Conservation (phyloP, 2,888 invertebrate species). For the Fragum fragum region DNA sequence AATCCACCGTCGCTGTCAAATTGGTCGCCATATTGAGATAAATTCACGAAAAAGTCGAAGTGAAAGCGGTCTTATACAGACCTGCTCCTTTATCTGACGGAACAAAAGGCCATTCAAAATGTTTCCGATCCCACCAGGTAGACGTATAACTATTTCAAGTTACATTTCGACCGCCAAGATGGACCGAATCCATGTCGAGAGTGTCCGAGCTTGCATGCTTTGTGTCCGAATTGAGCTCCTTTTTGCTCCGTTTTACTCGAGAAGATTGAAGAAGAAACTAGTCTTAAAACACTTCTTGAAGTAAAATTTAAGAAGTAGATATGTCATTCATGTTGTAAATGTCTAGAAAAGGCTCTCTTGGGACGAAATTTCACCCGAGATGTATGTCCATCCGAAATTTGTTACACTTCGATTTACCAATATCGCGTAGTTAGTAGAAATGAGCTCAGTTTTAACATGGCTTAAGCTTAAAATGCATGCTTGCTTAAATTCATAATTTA, state of each 20-base stretch:
- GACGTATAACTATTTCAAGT: not conserved
- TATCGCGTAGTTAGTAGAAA: no score
- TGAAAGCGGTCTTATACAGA: conserved; percentile 5
- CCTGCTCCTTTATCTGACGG: not conserved
- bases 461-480: not conserved
- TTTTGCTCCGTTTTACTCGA: no score
- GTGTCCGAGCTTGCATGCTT: not conserved
- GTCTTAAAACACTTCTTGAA: no score
- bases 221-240: not conserved
- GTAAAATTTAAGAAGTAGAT: no score
- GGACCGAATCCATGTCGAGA: not conserved
- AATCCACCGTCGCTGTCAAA: not conserved
- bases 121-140: conserved; percentile 31
- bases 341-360: no score
- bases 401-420: no score
- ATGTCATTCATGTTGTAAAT: no score
- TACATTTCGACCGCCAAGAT: not conserved
- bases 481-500: not conserved
- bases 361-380: no score
- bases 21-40: conserved; percentile 13
- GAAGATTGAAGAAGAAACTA: no score
- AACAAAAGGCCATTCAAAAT: not conserved
- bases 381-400: no score
- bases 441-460: not conserved
- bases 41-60: not conserved